Base-by-base conservation (phyloP, 2,888 invertebrate genomes). In the Agrotis exclamationis region DNA sequence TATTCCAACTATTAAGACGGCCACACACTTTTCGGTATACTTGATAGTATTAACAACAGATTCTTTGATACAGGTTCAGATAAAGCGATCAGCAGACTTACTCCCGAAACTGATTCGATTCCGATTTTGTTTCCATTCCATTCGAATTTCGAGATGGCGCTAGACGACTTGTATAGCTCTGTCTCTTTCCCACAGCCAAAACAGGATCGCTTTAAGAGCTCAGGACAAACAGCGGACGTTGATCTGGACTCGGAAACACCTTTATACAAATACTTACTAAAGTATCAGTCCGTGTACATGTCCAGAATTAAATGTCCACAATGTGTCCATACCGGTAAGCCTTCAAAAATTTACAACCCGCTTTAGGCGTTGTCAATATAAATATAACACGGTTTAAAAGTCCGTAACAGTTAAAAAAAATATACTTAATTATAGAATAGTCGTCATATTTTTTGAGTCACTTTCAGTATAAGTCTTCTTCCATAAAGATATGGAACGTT, bases 1-100 rank as follows among this genome's bases (percentile, higher is more conserved):
- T 76, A 70, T 78, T 78, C 58, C 76, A 84, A 84, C 73, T 80
- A 74, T 67, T 44, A 16, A 47, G 33, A 57, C 22, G n/a, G 24
- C 47, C 54, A 56, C 0, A 22, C 47, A 62, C 39, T 16, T 44
- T 16, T 16, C 24, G 1, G 56, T 53, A 60, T 39, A 63, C 47
- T 60, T 71, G n/a, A 50, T 1, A 64, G 45, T 33, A 66, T 22
- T 54, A 39, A 18, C 20, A 39, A 66, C 1, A 39, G n/a, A 14
- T 33, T 6, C 48, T 64, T 13, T 33, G 13, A 1, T 18, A 18
- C 24, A 28, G 24, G n/a, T n/a, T n/a, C n/a, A n/a, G 28, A 28
- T 39, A 9, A 39, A 39, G 1, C 11, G 56, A 20, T n/a, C n/a
- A 11, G n/a, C n/a, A n/a, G n/a, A n/a, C n/a, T n/a, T n/a, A n/a